Evolutionary conservation across 2,797 vertebrate species (phyloP).

Genomic region (Microctenopoma steveboyesi): DNA sequence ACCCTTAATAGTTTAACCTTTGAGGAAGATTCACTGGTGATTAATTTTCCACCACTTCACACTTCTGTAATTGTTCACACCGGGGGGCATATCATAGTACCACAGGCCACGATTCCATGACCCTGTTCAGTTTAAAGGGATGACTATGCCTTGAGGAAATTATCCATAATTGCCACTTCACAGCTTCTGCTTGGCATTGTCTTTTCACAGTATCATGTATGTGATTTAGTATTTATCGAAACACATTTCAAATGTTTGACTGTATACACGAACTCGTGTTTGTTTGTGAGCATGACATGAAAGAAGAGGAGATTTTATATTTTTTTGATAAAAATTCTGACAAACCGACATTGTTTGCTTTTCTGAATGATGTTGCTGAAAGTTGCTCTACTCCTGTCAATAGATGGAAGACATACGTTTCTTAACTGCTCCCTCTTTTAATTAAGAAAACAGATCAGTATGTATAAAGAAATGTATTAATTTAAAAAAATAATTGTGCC

Average conservation of each 20-base stretch:
- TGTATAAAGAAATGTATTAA: too few relatives aligned
- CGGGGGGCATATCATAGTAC: constrained; percentile 32
- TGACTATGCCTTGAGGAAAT: constrained; percentile 49
- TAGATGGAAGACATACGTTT: too few relatives aligned
- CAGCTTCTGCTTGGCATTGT: constrained; percentile 10
- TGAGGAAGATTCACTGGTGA: constrained; percentile 46
- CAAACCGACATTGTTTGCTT: too few relatives aligned
- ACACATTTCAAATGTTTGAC: not conserved
- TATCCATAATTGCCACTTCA: constrained; percentile 41
- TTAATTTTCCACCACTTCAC: constrained; percentile 46
- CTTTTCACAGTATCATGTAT: not conserved
- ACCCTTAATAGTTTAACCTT: constrained; percentile 67
- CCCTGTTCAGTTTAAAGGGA: constrained; percentile 44
- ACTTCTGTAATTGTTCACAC: constrained; percentile 61
- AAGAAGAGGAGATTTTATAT: too few relatives aligned
- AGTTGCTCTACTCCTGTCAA: too few relatives aligned
- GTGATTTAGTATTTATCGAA: not conserved
- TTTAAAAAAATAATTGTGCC: too few relatives aligned
- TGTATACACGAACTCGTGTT: not conserved
- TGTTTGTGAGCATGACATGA: not conserved
- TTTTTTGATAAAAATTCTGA: too few relatives aligned
- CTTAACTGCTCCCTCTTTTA: too few relatives aligned
- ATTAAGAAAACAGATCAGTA: too few relatives aligned
- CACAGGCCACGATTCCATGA: constrained; percentile 39
- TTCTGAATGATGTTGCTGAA: too few relatives aligned